Conservation (phyloP, 2,113 vertebrate genomes). For the Pheucticus melanocephalus region DNA sequence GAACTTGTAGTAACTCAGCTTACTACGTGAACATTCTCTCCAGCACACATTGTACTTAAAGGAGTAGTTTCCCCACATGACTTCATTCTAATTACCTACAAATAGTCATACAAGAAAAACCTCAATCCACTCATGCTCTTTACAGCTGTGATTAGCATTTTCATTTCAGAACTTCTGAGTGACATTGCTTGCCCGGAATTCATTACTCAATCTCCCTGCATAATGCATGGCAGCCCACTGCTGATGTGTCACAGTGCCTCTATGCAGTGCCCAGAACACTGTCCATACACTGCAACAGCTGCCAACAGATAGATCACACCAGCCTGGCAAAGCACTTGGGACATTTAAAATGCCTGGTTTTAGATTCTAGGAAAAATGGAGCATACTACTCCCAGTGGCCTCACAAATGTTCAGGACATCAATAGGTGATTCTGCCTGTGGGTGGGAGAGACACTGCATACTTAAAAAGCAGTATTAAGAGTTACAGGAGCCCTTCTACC, state of each 20-base stretch:
- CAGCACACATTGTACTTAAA: background rate
- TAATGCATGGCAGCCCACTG: background rate
- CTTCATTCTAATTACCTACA: conserved; percentile 50
- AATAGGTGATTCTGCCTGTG: background rate
- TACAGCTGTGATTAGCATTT: conserved; percentile 32
- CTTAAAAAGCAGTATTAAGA: background rate
- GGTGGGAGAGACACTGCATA: background rate
- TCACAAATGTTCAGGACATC: background rate
- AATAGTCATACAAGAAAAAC: conserved; percentile 38
- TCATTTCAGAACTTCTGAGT: background rate
- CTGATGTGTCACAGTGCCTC: background rate
- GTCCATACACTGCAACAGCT: background rate
- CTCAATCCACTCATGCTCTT: conserved; percentile 39
- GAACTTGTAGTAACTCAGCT: conserved; percentile 11
- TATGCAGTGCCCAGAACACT: background rate
- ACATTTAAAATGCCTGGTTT: background rate
- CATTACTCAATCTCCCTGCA: conserved; percentile 20
- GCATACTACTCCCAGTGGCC: background rate
- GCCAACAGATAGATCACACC: background rate
- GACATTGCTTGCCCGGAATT: background rate
- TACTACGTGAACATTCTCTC: background rate
- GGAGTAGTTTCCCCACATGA: conserved; percentile 27
- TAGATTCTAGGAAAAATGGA: background rate
- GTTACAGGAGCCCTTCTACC: background rate
- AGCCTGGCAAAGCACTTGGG: background rate